Base-by-base conservation (phyloP, 2,797 vertebrate species). In the Pangasius macronema region DNA sequence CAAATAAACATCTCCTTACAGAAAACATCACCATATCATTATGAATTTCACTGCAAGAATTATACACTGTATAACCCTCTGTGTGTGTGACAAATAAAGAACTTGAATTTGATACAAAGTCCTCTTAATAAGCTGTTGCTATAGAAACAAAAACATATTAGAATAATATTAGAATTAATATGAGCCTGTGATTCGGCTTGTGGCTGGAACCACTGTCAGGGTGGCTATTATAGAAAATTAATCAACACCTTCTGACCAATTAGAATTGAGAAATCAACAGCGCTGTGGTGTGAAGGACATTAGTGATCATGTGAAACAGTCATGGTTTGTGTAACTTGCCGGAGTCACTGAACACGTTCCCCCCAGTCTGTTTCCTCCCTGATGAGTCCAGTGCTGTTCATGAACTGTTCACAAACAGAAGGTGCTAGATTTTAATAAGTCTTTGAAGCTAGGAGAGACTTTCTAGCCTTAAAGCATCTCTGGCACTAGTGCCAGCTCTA, bases 221-320 rank as follows among this genome's bases (percentile, higher is more conserved):
- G 20, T 11, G 27, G 20, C 49, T 6, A 53, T 39, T 39, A 59
- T 22, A 27, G 22, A 80, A 80, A 59, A 80, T 39, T 16, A 27
- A 80, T 80, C 55, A 53, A 30, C 73, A 76, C 73, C 49, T 53
- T 76, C 73, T 53, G n/a, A 76, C 46, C 73, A 79, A 55, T 79
- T 30, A 11, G 51, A 55, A 30, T 79, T 3, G 1, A 36, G 51
- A 55, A 55, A 4, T 77, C n/a, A 55, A 18, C 7, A 20, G 51
- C 1, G n/a, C 57, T 63, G 36, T 14, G 22, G 5, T 42, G 24
- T 61, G n/a, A 39, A 81, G 79, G 36, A 42, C 53, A 81, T 81
- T 61, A 18, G 55, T 27, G 55, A 39, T 61, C 55, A 39, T 79
- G n/a, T 55, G 76, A 79, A 79, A 79, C 51, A 36, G n/a, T 79